Conservation (phyloP, 1,140 invertebrate species). For the Eriosoma lanigerum region DNA sequence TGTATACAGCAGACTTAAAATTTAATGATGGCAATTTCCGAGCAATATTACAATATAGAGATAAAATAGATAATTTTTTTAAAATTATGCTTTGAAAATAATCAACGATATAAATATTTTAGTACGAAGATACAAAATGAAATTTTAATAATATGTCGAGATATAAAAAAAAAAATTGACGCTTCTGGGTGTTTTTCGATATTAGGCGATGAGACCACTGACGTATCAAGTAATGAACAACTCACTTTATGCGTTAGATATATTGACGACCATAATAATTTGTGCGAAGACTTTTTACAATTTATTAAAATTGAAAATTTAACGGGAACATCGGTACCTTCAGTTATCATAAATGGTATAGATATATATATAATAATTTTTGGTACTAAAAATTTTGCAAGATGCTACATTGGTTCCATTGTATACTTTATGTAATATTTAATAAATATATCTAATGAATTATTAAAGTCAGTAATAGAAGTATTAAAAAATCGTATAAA, state of each 20-base stretch:
- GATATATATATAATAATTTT: too few relatives aligned
- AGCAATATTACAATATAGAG: background rate
- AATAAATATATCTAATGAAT: too few relatives aligned
- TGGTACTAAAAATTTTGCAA: too few relatives aligned
- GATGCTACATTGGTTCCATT: too few relatives aligned
- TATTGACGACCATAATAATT: conserved; percentile 37
- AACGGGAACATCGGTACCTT: conserved; percentile 45
- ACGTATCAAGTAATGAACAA: conserved; percentile 21
- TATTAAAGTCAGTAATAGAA: too few relatives aligned
- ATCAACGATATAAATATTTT: conserved; percentile 6
- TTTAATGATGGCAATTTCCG: conserved; percentile 23
- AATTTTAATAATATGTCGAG: background rate
- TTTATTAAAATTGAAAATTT: conserved; percentile 54
- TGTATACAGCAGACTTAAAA: too few relatives aligned
- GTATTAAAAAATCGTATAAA: too few relatives aligned
- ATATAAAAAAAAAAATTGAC: conserved; percentile 26
- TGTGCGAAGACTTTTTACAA: conserved; percentile 53
- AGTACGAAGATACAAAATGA: conserved; percentile 55
- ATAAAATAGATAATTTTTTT: background rate
- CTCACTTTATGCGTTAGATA: conserved; percentile 41
- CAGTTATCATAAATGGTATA: conserved; percentile 21
- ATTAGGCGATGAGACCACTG: conserved; percentile 17
- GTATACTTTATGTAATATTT: too few relatives aligned
- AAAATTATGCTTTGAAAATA: conserved; percentile 5
- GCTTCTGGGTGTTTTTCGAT: conserved; percentile 18